Evolutionary conservation across 1,140 invertebrate genomes (phyloP), one percentile per base, ranked within the genome.

Genomic region (Brachionus rotundiformis): DNA sequence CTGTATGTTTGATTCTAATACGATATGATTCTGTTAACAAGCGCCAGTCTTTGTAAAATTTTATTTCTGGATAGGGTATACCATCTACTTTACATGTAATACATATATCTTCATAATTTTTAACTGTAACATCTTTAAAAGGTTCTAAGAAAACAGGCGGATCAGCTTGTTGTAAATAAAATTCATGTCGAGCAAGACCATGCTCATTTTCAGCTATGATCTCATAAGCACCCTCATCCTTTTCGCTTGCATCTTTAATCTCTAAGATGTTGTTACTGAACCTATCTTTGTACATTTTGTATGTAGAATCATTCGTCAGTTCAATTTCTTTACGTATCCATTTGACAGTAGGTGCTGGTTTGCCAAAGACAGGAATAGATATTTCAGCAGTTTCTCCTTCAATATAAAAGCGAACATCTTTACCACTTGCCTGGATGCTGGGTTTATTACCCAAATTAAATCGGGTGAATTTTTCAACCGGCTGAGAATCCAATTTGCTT

Each of bases 291-390:
- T 87, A 82, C 63, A 91, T 84, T 94, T 92, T 61, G 54, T 61
- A 49, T 25, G 3, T 10, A 2, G 19, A 13, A 13, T 36, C 63
- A 8, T 59, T 29, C 1, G 10, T 41, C 5, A 71, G 7, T 41
- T 41, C 23, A 71, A 0, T 54, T 33, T 8, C 63, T 13, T 73
- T 36, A 1, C 61, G 59, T 85, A 92, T 93, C 88, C 94, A 98
- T 0, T 90, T 91, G 90, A 96, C 92, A 86, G 92, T 93, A 1
- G 94, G 94, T 85, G 95, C 94, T 0, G 94, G 94, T 87, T 95
- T 95, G 0, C 94, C 94, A 85, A 95, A 95, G 11, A 95, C 93
- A 85, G 93, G 95, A 93, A 94, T 95, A 87, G 94, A 93, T 7
- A 96, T 87, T 83, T 92, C 93, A 4, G 91, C 92, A 83, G 94